phyloP scores from a whole-genome alignment of 2,888 invertebrate species.

The Chrysodeixis includens region DNA sequence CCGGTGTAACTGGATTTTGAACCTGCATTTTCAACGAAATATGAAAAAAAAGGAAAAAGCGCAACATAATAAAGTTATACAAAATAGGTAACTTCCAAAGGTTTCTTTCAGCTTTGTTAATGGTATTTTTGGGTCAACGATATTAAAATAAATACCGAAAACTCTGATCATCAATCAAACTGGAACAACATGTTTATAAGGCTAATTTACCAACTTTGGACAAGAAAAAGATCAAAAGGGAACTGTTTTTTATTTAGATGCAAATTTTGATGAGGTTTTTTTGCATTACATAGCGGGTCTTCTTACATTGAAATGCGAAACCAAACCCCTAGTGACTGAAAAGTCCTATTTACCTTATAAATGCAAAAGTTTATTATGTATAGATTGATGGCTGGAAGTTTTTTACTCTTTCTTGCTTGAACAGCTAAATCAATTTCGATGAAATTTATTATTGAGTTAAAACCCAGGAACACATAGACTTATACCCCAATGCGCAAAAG shows the following conservation, averaged over 20 bases:
- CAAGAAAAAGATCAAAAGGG: background rate
- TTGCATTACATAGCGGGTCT: background rate
- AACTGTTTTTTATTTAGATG: slow-evolving; percentile 4
- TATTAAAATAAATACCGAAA: slow-evolving; percentile 3
- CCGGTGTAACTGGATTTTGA: background rate
- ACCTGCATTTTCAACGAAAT: background rate
- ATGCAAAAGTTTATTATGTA: too few species aligned
- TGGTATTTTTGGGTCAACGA: slow-evolving; percentile 2
- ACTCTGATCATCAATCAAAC: slow-evolving; percentile 2
- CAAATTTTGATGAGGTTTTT: slow-evolving; percentile 3
- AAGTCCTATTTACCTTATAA: too few species aligned
- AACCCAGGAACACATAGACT: too few species aligned
- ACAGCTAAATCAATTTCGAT: too few species aligned
- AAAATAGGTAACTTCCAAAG: background rate
- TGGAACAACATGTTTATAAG: background rate
- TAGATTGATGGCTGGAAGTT: too few species aligned
- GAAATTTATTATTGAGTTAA: too few species aligned
- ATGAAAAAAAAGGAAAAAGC: background rate
- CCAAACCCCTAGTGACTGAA: too few species aligned
- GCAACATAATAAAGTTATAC: too few species aligned
- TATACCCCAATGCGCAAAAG: too few species aligned
- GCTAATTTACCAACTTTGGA: background rate
- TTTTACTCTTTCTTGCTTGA: too few species aligned
- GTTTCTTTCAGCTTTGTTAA: background rate
- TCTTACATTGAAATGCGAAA: too few species aligned